These are phyloP conservation scores for Pantelozetes paolii DNA, from an alignment of 2,888 invertebrate species.

Conservation along the genomic window DNA sequence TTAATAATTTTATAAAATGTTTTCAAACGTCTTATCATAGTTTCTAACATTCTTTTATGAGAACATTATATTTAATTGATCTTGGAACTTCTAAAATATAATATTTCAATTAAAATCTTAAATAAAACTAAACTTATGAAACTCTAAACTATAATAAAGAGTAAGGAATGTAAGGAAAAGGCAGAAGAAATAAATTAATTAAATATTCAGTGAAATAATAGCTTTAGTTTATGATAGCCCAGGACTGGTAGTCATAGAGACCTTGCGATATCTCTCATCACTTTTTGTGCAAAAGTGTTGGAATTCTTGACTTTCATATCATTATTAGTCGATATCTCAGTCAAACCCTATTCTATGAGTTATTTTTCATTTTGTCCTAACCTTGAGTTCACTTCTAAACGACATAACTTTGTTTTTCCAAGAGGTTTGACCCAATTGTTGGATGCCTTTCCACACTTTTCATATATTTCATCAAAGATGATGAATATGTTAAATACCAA, in stretches of 20 bases:
- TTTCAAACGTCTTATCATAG: too few relatives aligned
- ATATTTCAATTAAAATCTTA: too few relatives aligned
- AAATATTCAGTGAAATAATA: too few relatives aligned
- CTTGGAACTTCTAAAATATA: too few relatives aligned
- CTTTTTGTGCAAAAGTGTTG: not conserved
- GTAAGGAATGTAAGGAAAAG: too few relatives aligned
- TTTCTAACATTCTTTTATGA: too few relatives aligned
- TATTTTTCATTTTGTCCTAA: not conserved
- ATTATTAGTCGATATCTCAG: not conserved
- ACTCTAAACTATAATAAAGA: too few relatives aligned
- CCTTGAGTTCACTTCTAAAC: not conserved
- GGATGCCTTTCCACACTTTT: not conserved
- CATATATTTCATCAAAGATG: not conserved
- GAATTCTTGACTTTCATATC: not conserved
- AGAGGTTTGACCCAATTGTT: slow-evolving; percentile 26
- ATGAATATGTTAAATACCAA: not conserved
- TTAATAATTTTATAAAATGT: too few relatives aligned
- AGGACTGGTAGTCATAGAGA: slow-evolving; percentile 4
- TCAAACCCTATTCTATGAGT: not conserved
- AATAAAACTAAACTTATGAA: too few relatives aligned
- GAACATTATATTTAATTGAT: too few relatives aligned
- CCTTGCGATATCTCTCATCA: not conserved
- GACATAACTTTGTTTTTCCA: not conserved
- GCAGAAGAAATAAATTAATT: too few relatives aligned
- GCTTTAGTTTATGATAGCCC: slow-evolving; percentile 1